Conservation (phyloP, 2,113 vertebrate species). For the Scartelaos histophorus region DNA sequence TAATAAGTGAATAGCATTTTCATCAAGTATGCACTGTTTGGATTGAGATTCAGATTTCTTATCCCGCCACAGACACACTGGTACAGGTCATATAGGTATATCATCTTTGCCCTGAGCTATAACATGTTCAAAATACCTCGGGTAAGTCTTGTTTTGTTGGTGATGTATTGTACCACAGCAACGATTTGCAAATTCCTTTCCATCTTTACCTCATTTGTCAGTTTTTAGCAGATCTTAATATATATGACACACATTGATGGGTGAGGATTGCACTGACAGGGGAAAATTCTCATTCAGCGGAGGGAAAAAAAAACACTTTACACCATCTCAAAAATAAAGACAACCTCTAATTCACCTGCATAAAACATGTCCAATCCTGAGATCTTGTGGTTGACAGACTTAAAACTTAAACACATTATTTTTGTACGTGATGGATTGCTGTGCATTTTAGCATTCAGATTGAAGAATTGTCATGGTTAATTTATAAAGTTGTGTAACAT, state of each 20-base stretch:
- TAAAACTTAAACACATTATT: constrained; percentile 47
- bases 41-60: constrained; percentile 1
- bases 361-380: constrained; percentile 62
- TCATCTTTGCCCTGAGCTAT: constrained; percentile 23
- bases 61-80: not conserved
- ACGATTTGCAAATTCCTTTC: constrained; percentile 42
- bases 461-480: constrained; percentile 1
- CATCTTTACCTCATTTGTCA: constrained; percentile 29
- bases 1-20: constrained; percentile 23
- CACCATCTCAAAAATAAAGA: constrained; percentile 35
- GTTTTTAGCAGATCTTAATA: constrained; percentile 27
- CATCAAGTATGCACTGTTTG: constrained; percentile 39
- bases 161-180: constrained; percentile 51
- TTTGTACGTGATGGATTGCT: constrained; percentile 24
- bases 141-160: constrained; percentile 49
- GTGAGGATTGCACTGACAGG: constrained; percentile 27
- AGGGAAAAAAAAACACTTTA: constrained; percentile 31
- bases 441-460: constrained; percentile 7
- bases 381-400: constrained; percentile 56
- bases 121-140: constrained; percentile 30
- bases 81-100: constrained; percentile 21
- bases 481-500: constrained; percentile 18
- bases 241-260: constrained; percentile 49
- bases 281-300: constrained; percentile 39
- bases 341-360: constrained; percentile 58